These are phyloP conservation scores for Craterocephalus amniculus DNA, from an alignment of 2,797 vertebrate species.

Conservation along the genomic window DNA sequence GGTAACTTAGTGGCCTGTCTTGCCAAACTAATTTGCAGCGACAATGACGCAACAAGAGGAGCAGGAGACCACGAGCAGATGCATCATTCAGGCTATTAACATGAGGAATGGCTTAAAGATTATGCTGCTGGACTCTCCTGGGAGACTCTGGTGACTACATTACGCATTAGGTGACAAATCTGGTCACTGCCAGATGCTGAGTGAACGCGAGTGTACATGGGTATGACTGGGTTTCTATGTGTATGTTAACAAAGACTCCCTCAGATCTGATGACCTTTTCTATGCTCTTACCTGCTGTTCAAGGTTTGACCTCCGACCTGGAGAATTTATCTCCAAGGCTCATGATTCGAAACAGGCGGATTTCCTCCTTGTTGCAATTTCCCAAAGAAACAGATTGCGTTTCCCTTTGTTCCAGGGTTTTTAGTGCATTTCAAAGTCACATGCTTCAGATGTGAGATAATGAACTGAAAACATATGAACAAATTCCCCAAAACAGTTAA, in stretches of 20 bases:
- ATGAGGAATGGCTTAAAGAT: conserved; percentile 61
- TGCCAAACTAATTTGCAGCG: conserved; percentile 23
- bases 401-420: neutral
- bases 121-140: conserved; percentile 41
- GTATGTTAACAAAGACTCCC: conserved; percentile 13
- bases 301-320: conserved; percentile 48
- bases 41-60: conserved; percentile 45
- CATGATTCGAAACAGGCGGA: conserved; percentile 27
- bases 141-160: conserved; percentile 49
- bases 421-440: neutral
- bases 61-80: conserved; percentile 41
- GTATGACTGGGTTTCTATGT: conserved; percentile 1
- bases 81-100: conserved; percentile 51
- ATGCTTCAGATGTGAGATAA: no score
- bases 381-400: neutral
- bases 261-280: conserved; percentile 41
- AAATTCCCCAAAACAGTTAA: no score
- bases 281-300: conserved; percentile 38
- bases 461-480: no score
- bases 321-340: conserved; percentile 27
- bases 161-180: conserved; percentile 57
- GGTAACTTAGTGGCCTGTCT: conserved; percentile 14
- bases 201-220: conserved; percentile 9
- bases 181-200: conserved; percentile 38
- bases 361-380: conserved; percentile 18